phyloP scores from a whole-genome alignment of 2,113 vertebrate species.

The Mormoops blainvillei region DNA sequence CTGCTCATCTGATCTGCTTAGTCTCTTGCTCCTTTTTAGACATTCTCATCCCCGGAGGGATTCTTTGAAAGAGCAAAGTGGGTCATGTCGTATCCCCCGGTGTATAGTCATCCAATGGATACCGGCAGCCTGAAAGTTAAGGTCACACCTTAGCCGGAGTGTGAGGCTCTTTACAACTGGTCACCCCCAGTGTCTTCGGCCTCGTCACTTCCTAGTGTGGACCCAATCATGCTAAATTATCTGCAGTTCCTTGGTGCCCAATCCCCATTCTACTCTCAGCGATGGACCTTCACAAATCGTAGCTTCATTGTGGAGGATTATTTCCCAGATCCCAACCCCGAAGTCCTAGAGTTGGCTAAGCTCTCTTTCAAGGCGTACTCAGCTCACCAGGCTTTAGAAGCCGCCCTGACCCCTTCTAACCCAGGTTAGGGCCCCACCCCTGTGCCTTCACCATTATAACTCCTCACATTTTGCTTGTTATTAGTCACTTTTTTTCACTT shows the following conservation, averaged over 20 bases:
- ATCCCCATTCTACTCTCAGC: not conserved
- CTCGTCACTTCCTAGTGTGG: not conserved
- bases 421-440: not conserved
- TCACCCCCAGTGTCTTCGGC: not conserved
- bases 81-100: not conserved
- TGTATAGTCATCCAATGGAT: not conserved
- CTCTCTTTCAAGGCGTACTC: not conserved
- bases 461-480: not conserved
- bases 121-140: not conserved
- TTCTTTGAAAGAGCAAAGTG: not conserved
- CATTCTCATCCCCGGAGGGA: not conserved
- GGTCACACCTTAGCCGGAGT: not conserved
- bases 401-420: accelerated
- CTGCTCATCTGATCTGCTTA: not conserved
- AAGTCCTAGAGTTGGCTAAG: not conserved
- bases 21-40: not conserved
- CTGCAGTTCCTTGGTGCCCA: not conserved
- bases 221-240: not conserved
- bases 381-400: not conserved
- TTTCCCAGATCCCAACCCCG: not conserved
- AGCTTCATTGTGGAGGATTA: not conserved
- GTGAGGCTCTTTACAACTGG: not conserved
- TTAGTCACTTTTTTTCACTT: not conserved
- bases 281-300: not conserved
- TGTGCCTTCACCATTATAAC: not conserved